These are phyloP conservation scores for Acromyrmex echinatior DNA, from an alignment of 1,140 invertebrate genomes.

Conservation along the genomic window DNA sequence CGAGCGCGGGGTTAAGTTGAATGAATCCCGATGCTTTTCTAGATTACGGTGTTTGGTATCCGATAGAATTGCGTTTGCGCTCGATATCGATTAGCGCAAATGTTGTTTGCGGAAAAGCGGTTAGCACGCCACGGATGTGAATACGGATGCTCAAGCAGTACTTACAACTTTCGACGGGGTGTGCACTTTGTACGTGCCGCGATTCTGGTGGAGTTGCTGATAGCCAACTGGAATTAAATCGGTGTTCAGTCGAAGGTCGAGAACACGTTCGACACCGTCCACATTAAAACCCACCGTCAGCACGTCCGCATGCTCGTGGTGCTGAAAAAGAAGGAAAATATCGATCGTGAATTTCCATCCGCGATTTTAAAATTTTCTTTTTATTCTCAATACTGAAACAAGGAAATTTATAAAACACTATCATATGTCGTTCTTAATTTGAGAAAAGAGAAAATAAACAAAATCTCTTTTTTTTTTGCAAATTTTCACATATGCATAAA, in stretches of 20 bases:
- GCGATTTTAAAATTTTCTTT: background rate
- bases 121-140: constrained; percentile 37
- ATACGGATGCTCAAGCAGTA: constrained; percentile 44
- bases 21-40: constrained; percentile 16
- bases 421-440: too few species aligned
- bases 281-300: constrained; percentile 90
- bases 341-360: background rate
- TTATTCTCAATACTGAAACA: too few species aligned
- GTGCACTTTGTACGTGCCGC: constrained; percentile 88
- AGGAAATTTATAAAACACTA: background rate
- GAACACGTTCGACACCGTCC: constrained; percentile 89
- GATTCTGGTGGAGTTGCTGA: constrained; percentile 91
- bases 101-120: constrained; percentile 50
- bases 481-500: background rate
- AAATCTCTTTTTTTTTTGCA: background rate
- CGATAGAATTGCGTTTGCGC: constrained; percentile 38
- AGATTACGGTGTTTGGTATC: background rate
- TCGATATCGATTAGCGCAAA: constrained; percentile 51
- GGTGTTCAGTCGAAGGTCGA: constrained; percentile 93
- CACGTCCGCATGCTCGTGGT: constrained; percentile 90
- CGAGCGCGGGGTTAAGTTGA: constrained; percentile 19
- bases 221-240: constrained; percentile 92
- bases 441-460: background rate
- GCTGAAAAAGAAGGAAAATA: constrained; percentile 86
- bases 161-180: constrained; percentile 89